Base-by-base conservation (phyloP, 1,140 invertebrate genomes). In the Drosophila orosa region DNA sequence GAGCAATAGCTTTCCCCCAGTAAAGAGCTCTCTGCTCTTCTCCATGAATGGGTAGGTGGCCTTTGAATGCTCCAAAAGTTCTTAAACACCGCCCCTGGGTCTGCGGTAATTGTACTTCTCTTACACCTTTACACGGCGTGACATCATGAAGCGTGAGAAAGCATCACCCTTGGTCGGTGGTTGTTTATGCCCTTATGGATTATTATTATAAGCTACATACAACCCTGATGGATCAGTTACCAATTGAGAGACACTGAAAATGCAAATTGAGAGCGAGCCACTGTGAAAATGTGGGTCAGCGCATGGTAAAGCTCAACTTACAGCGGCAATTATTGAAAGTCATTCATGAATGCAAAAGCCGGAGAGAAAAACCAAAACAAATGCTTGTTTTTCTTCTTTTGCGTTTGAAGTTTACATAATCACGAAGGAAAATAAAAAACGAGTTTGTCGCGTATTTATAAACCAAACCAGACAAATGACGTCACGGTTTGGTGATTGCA, bases 141-240 rank as follows among this genome's bases (percentile, higher is more conserved):
- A 86, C 83, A 87, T 86, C 79, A 89, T 83, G 54, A 68, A 83
- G 63, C 83, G 84, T 87, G 83, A 74, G 83, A 87, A 89, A 83
- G 79, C 74, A 74, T 29, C 75, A 73, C 47, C 67, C 59, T 74
- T 78, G 52, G 27, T 33, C 55, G 77, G 81, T 69, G 78, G 63
- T 61, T 80, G 39, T 35, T 71, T 47, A 27, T 24, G 48, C 39
- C 37, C 19, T 10, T 72, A 42, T 37, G 45, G 27, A 57, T 61
- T 55, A 40, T 71, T 71, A 68, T 35, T 71, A 42, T 31, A 29
- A 17, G 15, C 25, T n/a, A 33, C 65, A 50, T n/a, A 33, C 65
- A 50, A 52, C 57, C 69, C 47, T 29, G 31, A 39, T 52, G 78
- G 50, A 55, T 71, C 50, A n/a, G 22, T 87, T 83, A 69, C 62